These are phyloP conservation scores for Eurytoma adleriae DNA, from an alignment of 2,888 invertebrate genomes.

Conservation along the genomic window DNA sequence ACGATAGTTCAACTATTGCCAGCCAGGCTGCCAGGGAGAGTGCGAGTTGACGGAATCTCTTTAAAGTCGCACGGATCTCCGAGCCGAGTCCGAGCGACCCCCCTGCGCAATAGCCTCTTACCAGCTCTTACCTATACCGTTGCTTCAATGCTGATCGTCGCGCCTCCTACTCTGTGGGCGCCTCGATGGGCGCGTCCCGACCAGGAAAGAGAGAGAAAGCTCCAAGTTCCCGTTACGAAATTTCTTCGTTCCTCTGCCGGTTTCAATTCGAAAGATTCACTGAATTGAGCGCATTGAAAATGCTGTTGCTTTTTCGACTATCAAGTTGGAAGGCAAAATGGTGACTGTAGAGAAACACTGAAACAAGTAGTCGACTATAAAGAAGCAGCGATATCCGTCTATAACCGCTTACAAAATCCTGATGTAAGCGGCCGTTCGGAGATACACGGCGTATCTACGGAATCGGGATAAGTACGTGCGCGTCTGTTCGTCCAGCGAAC, in stretches of 20 bases:
- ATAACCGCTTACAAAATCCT: background rate
- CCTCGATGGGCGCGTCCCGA: background rate
- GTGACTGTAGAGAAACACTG: too few species aligned
- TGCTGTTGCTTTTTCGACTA: too few species aligned
- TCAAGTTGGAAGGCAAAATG: too few species aligned
- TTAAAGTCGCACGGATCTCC: too few species aligned
- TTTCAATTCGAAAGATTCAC: too few species aligned
- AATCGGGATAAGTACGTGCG: background rate
- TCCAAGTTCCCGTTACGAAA: conserved; percentile 54
- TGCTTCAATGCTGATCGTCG: conserved; percentile 14
- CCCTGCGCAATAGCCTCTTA: background rate
- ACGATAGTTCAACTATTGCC: background rate
- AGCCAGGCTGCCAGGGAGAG: background rate
- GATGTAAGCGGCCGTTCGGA: background rate
- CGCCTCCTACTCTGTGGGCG: conserved; percentile 18
- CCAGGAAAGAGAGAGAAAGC: background rate
- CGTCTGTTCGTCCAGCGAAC: background rate
- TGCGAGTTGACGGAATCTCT: too few species aligned
- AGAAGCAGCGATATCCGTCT: too few species aligned
- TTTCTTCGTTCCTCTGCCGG: conserved; percentile 12
- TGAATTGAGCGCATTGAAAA: too few species aligned
- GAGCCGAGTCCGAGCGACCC: too few species aligned
- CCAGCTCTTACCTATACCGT: conserved; percentile 30
- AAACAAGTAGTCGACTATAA: too few species aligned
- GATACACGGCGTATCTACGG: background rate